These are phyloP conservation scores for Leptocoma aspasia DNA, from an alignment of 2,113 vertebrate genomes.

Conservation along the genomic window DNA sequence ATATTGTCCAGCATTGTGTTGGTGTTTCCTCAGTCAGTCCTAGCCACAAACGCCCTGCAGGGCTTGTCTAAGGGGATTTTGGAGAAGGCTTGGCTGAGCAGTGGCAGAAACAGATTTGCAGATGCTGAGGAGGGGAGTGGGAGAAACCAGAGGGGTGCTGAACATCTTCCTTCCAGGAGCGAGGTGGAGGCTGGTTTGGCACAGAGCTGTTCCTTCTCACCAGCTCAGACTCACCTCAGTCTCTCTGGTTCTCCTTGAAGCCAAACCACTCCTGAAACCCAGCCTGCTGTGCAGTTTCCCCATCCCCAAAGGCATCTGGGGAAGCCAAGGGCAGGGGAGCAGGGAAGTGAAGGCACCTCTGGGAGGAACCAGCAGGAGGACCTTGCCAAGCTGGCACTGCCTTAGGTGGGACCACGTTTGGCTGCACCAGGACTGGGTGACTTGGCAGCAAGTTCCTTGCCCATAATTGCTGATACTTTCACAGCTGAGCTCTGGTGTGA, in stretches of 20 bases:
- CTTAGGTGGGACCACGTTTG: accelerated
- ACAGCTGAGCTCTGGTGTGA: accelerated
- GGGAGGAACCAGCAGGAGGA: not conserved
- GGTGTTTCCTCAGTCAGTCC: not conserved
- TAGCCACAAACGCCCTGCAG: not conserved
- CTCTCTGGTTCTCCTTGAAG: not conserved
- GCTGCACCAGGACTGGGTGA: not conserved
- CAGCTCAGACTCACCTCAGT: accelerated
- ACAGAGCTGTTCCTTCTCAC: accelerated
- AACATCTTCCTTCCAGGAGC: too few species aligned
- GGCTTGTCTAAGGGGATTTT: not conserved
- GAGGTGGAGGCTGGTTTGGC: not conserved
- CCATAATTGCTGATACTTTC: accelerated
- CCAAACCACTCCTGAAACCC: not conserved
- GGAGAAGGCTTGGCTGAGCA: not conserved
- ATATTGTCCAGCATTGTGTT: accelerated
- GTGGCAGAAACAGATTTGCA: not conserved
- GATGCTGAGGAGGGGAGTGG: not conserved
- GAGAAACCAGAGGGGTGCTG: not conserved
- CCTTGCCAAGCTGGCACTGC: not conserved
- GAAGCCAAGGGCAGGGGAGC: not conserved
- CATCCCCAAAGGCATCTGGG: too few species aligned
- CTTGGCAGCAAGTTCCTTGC: not conserved
- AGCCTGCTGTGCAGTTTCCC: not conserved
- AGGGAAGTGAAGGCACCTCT: not conserved